Base-by-base conservation (phyloP, 1,140 invertebrate genomes). In the Lutraria rhynchaena region DNA sequence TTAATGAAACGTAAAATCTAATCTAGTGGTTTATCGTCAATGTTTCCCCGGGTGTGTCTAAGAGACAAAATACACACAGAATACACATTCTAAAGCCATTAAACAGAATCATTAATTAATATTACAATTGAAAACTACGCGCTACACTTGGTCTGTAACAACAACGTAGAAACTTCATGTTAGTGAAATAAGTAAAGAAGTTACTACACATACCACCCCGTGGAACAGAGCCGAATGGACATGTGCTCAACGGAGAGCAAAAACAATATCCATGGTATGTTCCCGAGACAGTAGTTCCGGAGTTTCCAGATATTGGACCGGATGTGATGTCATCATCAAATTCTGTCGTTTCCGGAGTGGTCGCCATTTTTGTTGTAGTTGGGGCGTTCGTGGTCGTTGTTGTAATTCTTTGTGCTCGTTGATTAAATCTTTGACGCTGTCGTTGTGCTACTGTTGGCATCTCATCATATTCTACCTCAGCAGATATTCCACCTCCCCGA, bases 71-170 rank as follows among this genome's bases (percentile, higher is more conserved):
- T n/a, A n/a, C n/a, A n/a, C n/a, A n/a, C n/a, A n/a, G n/a, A n/a
- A n/a, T n/a, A n/a, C n/a, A n/a, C n/a, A n/a, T n/a, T n/a, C n/a
- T n/a, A n/a, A n/a, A n/a, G n/a, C n/a, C n/a, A n/a, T n/a, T n/a
- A n/a, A n/a, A n/a, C n/a, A n/a, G n/a, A n/a, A n/a, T n/a, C n/a
- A n/a, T n/a, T n/a, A n/a, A n/a, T n/a, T n/a, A n/a, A 27, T 7
- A 13, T 67, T 27, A 67, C 22, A 67, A 46, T 24, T 67, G 63
- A 4, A 67, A 22, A 15, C 63, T 67, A 29, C 63, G 41, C 0
- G 63, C 63, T 46, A 46, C 13, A 67, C 63, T 67, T 19, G 63
- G 63, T 5, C 63, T 67, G 41, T 67, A 67, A 29, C 63, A 67
- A 67, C 63, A 67, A 15, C 63, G 63, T 49, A 67, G 41, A 67